Base-by-base conservation (phyloP, 2,888 invertebrate species). In the Platycnemis pennipes region DNA sequence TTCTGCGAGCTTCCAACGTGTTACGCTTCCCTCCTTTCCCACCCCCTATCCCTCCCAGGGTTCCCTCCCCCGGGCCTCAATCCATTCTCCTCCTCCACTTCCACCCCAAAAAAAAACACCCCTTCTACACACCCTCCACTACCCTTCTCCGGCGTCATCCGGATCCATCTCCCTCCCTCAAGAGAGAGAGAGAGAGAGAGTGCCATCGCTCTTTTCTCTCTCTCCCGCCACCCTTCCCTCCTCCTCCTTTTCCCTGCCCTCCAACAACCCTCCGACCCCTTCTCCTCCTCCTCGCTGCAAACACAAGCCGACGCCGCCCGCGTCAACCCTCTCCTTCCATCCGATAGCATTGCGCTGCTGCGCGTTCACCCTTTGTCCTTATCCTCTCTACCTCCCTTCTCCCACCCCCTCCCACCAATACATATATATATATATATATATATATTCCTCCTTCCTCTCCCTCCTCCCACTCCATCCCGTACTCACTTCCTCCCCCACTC, bases 321-420 rank as follows among this genome's bases (percentile, higher is more conserved):
- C 46, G 46, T 87, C 87, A 44, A 87, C 46, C 87, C 86, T 46
- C 8, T 44, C 46, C 46, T 87, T 46, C 46, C 87, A 46, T 46
- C 87, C 87, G 87, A 87, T 87, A n/a, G 87, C 44, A 87, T 86
- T 86, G 86, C 86, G 42, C 86, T 42, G n/a, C 63, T 63, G 77
- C 22, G 46, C 87, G 87, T 22, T 26, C n/a, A 22, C 46, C 22
- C 87, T 44, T 87, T 42, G 45, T 87, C 77, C 77, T 46, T 37
- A 8, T 46, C 86, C 42, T 22, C 45, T n/a, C 87, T 46, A 2
- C 42, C 16, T 26, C 22, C 22, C 86, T 5, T n/a, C 86, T 8
- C 86, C 44, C 86, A 19, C n/a, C 31, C 37, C n/a, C 37, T 37
- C n/a, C 13, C 77, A 13, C 77, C 37, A 13, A n/a, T n/a, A n/a